Evolutionary conservation across 2,888 invertebrate species (phyloP).

Genomic region (Smittia aterrima): DNA sequence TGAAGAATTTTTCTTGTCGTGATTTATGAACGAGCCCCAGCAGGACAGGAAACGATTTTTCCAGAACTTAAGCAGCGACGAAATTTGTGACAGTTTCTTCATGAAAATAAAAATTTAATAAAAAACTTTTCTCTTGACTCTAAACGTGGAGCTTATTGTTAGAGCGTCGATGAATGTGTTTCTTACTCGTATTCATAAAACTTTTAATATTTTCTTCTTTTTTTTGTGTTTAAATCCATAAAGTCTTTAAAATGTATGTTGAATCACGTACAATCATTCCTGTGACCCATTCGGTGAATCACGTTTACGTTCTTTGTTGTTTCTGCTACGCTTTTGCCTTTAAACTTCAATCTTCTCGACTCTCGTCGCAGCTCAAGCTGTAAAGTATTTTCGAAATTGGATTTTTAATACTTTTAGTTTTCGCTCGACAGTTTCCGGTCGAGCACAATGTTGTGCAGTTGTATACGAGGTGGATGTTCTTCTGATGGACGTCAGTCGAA

Average conservation of each 20-base stretch:
- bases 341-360: slow-evolving; percentile 16
- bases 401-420: slow-evolving; percentile 15
- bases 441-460: too few relatives aligned
- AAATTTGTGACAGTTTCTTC: not conserved
- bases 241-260: slow-evolving; percentile 39
- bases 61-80: too few relatives aligned
- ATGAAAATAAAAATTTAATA: slow-evolving; percentile 2
- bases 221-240: slow-evolving; percentile 23
- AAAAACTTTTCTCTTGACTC: not conserved
- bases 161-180: not conserved
- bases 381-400: not conserved
- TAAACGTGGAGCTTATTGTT: not conserved
- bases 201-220: not conserved
- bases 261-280: slow-evolving; percentile 39
- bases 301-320: slow-evolving; percentile 33
- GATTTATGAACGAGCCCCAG: too few relatives aligned
- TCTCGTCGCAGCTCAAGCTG: not conserved
- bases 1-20: too few relatives aligned
- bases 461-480: too few relatives aligned
- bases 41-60: too few relatives aligned
- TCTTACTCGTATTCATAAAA: slow-evolving; percentile 14
- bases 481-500: too few relatives aligned
- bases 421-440: slow-evolving; percentile 34
- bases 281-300: slow-evolving; percentile 41
- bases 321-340: slow-evolving; percentile 14